Conservation (phyloP, 2,113 vertebrate species). For the Colossoma macropomum region DNA sequence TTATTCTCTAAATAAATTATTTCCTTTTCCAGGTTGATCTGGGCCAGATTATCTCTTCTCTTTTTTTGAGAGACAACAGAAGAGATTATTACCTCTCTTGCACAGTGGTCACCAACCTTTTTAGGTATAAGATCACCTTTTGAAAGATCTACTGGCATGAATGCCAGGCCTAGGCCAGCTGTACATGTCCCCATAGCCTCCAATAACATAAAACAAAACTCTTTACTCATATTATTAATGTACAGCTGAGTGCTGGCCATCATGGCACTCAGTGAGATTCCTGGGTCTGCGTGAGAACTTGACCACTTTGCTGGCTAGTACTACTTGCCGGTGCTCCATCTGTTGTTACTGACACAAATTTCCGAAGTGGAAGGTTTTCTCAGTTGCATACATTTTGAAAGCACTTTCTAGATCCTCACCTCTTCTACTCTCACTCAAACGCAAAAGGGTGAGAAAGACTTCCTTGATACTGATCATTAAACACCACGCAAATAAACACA, state of each 20-base stretch:
- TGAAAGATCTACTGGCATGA: too few relatives aligned
- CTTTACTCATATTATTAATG: background rate
- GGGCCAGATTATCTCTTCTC: too few relatives aligned
- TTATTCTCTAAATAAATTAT: too few relatives aligned
- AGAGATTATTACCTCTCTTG: too few relatives aligned
- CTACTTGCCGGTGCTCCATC: background rate
- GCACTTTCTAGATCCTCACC: background rate
- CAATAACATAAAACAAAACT: background rate
- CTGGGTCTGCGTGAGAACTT: background rate
- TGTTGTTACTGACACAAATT: background rate
- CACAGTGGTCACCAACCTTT: too few relatives aligned
- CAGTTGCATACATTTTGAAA: background rate
- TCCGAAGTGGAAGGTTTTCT: background rate
- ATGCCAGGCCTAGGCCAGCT: too few relatives aligned
- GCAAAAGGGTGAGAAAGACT: background rate
- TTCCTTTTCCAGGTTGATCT: too few relatives aligned
- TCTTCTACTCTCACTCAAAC: background rate
- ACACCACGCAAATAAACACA: background rate
- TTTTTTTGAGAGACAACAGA: too few relatives aligned
- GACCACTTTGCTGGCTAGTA: background rate
- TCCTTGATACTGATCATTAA: constrained; percentile 1
- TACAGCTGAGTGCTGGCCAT: background rate
- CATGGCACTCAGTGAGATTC: background rate
- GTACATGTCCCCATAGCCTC: background rate
- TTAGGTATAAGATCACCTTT: too few relatives aligned